These are phyloP conservation scores for Lycaena phlaeas DNA, from an alignment of 2,888 invertebrate genomes.

Conservation along the genomic window DNA sequence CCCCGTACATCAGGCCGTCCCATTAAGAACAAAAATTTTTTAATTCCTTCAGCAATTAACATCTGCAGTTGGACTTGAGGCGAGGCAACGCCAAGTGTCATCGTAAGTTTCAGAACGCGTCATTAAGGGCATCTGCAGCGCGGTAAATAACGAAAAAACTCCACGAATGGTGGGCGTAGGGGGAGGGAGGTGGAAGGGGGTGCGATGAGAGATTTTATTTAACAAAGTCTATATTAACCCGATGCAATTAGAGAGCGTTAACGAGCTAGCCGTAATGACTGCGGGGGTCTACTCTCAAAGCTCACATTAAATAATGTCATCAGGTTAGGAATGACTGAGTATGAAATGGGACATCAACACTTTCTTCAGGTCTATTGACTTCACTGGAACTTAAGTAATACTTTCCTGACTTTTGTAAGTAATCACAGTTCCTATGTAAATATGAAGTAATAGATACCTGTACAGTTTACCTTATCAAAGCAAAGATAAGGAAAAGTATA, in stretches of 20 bases:
- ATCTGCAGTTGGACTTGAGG: conserved; percentile 34
- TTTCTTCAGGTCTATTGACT: neutral
- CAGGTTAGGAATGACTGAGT: conserved; percentile 11
- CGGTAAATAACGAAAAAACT: conserved; percentile 67
- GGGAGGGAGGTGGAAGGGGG: conserved; percentile 30
- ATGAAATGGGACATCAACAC: neutral
- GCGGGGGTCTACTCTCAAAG: conserved; percentile 44
- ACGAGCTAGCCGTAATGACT: conserved; percentile 70
- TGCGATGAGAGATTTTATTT: conserved; percentile 71
- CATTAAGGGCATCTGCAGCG: conserved; percentile 71
- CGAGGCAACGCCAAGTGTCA: conserved; percentile 65
- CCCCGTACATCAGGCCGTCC: conserved; percentile 38
- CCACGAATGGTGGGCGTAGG: conserved; percentile 16
- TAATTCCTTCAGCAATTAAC: conserved; percentile 68
- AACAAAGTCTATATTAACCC: conserved; percentile 74
- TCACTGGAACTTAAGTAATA: neutral
- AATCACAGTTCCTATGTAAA: too few species aligned
- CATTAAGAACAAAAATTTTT: conserved; percentile 65
- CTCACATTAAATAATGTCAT: conserved; percentile 19
- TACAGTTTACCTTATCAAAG: too few species aligned
- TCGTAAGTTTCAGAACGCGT: conserved; percentile 71
- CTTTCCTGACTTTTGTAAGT: too few species aligned
- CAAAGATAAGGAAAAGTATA: too few species aligned
- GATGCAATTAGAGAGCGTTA: conserved; percentile 71
- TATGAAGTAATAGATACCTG: too few species aligned